phyloP scores from a whole-genome alignment of 2,113 vertebrate genomes.

The Leptosomus discolor region DNA sequence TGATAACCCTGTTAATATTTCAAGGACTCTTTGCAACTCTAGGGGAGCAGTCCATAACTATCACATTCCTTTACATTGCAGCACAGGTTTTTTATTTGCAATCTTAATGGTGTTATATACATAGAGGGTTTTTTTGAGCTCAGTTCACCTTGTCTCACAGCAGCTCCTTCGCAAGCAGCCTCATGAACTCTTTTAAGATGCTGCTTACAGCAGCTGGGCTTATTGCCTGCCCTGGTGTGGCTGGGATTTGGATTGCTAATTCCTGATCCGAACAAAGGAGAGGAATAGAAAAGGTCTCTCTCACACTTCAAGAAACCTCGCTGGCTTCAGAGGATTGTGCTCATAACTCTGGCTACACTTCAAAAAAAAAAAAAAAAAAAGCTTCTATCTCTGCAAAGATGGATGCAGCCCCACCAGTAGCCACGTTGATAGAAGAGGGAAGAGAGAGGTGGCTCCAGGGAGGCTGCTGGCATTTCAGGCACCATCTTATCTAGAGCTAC shows the following conservation, averaged over 20 bases:
- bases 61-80: conserved; percentile 38
- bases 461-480: not conserved
- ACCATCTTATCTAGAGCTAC: not conserved
- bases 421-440: not conserved
- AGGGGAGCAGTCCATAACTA: not conserved
- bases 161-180: conserved; percentile 30
- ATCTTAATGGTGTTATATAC: not conserved
- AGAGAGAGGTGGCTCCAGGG: not conserved
- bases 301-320: not conserved
- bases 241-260: conserved; percentile 61
- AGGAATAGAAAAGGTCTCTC: conserved; percentile 6
- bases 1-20: conserved; percentile 65
- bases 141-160: not conserved
- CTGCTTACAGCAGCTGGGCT: conserved; percentile 18
- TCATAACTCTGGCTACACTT: not conserved
- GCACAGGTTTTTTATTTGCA: conserved; percentile 43
- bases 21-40: conserved; percentile 22
- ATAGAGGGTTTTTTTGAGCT: not conserved
- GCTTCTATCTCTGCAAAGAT: not conserved
- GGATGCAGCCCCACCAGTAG: not conserved
- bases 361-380: not conserved
- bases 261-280: conserved; percentile 19
- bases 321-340: not conserved
- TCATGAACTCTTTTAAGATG: not conserved
- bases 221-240: not conserved